phyloP scores from a whole-genome alignment of 2,113 vertebrate genomes.

The Scopus umbretta region DNA sequence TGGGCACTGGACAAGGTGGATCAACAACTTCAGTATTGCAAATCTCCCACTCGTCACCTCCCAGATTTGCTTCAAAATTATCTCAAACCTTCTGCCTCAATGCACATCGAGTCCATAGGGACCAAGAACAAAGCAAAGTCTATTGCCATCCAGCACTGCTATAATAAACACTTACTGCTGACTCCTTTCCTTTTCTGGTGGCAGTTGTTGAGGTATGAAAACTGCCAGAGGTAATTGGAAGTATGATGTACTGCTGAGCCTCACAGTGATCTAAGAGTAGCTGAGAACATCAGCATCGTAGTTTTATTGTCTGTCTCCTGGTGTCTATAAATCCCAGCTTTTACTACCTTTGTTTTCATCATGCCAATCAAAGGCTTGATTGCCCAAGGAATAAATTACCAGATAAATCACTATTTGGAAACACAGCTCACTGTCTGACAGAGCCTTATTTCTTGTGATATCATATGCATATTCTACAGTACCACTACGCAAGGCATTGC shows the following conservation, averaged over 20 bases:
- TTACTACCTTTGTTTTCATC: constrained; percentile 48
- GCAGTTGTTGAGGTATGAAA: constrained; percentile 42
- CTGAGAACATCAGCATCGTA: not conserved
- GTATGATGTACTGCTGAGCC: constrained; percentile 43
- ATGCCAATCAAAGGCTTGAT: constrained; percentile 44
- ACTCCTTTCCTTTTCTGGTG: constrained; percentile 38
- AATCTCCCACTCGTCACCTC: not conserved
- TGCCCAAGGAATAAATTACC: constrained; percentile 37
- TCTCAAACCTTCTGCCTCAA: not conserved
- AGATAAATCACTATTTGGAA: not conserved
- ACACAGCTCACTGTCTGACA: not conserved
- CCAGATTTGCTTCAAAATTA: not conserved
- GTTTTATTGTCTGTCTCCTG: constrained; percentile 42
- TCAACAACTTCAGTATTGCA: not conserved
- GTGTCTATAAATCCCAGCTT: constrained; percentile 38
- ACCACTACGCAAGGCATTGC: not conserved
- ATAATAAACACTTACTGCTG: constrained; percentile 25
- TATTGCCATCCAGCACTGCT: not conserved
- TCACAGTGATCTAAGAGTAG: not conserved
- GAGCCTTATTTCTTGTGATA: not conserved
- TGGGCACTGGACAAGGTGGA: not conserved
- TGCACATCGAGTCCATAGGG: not conserved
- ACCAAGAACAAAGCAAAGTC: constrained; percentile 32
- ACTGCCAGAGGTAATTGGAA: constrained; percentile 61
- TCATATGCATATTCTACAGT: not conserved